Base-by-base conservation (phyloP, 2,113 vertebrate species). In the Dermatemys mawii region DNA sequence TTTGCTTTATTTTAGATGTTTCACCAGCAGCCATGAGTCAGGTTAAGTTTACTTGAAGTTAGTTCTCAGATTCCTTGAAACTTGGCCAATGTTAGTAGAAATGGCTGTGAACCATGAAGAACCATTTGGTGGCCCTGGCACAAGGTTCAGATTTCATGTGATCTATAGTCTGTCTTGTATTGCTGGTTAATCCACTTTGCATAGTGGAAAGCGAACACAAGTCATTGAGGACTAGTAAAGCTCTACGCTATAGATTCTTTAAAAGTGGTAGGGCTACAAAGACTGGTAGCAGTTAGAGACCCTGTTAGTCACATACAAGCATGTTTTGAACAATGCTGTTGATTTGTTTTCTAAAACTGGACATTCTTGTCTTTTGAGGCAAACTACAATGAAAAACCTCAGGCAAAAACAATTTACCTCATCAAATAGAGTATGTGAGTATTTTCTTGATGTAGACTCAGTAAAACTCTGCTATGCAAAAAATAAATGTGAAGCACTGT, bases 41-140 rank as follows among this genome's bases (percentile, higher is more conserved):
- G 81, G 46, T 78, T 75, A 91, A 83, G 73, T 87, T 92, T 83
- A 54, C 79, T 91, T 87, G 46, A 91, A 83, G 87, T 86, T 53
- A 87, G 32, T 75, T 73, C 83, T 83, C 86, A 85, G 83, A 92
- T 83, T 54, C 32, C 46, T 55, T 87, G 79, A 75, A 76, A 51
- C 54, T 41, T 38, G 24, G 54, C 70, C 90, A 83, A 79, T 49
- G 81, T 78, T 63, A 83, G 24, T 83, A 78, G 81, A 87, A 88
- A 88, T 73, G 80, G 70, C 70, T 48, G 73, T 48, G 73, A 70
- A 87, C 84, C 53, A 87, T 48, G 63, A 80, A 85, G 54, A 53
- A 55, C 82, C 63, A 53, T 92, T 87, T 70, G 76, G 38, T 35
- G 60, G 78, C n/a, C 44, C 55, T 92, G 80, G 73, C 80, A 88